Conservation (phyloP, 2,888 invertebrate genomes). For the Pseudeuparius sepicola region DNA sequence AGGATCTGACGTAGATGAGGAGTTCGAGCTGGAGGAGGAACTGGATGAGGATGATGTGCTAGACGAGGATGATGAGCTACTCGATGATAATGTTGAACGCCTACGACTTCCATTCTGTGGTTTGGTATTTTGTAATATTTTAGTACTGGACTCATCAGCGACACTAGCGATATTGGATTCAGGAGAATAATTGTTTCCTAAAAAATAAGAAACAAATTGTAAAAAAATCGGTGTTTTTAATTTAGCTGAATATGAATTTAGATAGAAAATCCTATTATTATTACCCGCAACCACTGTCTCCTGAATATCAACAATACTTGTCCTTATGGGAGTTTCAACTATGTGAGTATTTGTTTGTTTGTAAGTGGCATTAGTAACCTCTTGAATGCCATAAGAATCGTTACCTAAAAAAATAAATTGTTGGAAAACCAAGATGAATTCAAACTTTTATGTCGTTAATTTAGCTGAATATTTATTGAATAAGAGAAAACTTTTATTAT, state of each 20-base stretch:
- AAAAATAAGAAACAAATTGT: conserved; percentile 5
- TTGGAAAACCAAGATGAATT: too few species aligned
- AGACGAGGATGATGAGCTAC: conserved; percentile 5
- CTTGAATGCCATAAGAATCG: too few species aligned
- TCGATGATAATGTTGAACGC: conserved; percentile 6
- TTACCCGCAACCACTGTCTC: conserved; percentile 7
- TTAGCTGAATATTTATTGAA: too few species aligned
- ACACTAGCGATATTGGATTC: conserved; percentile 1
- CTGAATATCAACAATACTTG: conserved; percentile 1
- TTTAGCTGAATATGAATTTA: conserved; percentile 6
- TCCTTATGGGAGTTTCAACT: neutral
- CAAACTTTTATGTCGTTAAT: too few species aligned
- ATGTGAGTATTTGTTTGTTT: too few species aligned
- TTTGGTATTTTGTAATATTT: conserved; percentile 7
- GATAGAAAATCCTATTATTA: conserved; percentile 6
- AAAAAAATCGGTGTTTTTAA: conserved; percentile 6
- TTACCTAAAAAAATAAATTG: too few species aligned
- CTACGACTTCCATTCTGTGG: conserved; percentile 6
- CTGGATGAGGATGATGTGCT: conserved; percentile 8
- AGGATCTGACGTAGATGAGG: too few species aligned
- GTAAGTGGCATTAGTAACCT: too few species aligned
- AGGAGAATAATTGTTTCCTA: conserved; percentile 3
- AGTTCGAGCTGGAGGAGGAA: conserved; percentile 7
- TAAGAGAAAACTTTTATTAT: too few species aligned
- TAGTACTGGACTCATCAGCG: conserved; percentile 5